phyloP scores from a whole-genome alignment of 2,888 invertebrate genomes.

The Ernsta delagoae region DNA sequence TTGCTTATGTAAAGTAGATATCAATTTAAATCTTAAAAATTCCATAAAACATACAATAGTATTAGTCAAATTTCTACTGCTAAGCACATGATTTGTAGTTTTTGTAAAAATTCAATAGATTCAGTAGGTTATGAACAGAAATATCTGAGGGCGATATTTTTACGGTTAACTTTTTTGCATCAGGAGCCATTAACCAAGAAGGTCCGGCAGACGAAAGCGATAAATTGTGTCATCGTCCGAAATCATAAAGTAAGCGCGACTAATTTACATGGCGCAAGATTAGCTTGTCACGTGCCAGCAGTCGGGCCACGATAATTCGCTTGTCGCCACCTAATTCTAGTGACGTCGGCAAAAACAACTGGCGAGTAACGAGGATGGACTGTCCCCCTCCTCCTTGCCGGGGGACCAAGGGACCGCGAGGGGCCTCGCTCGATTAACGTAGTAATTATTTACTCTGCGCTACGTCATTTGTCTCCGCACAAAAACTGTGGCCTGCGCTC shows the following conservation, averaged over 20 bases:
- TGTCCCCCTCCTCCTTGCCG: neutral
- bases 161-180: neutral
- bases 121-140: too few species aligned
- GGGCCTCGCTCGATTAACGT: too few species aligned
- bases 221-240: constrained; percentile 6
- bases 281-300: constrained; percentile 22
- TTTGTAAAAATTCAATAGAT: too few species aligned
- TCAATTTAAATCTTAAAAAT: too few species aligned
- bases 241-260: constrained; percentile 30
- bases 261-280: constrained; percentile 34
- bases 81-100: too few species aligned
- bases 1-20: too few species aligned
- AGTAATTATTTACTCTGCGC: too few species aligned
- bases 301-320: constrained; percentile 10
- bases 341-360: constrained; percentile 22
- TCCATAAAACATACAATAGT: too few species aligned
- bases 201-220: neutral
- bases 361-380: constrained; percentile 31
- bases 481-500: too few species aligned
- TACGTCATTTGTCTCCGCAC: too few species aligned
- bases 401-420: neutral
- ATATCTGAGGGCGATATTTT: too few species aligned
- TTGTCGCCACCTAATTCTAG: constrained; percentile 19
- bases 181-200: neutral
- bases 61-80: too few species aligned